Evolutionary conservation across 1,140 invertebrate genomes (phyloP), one percentile per base, ranked within the genome.

Genomic region (Lysiphlebus fabarum): DNA sequence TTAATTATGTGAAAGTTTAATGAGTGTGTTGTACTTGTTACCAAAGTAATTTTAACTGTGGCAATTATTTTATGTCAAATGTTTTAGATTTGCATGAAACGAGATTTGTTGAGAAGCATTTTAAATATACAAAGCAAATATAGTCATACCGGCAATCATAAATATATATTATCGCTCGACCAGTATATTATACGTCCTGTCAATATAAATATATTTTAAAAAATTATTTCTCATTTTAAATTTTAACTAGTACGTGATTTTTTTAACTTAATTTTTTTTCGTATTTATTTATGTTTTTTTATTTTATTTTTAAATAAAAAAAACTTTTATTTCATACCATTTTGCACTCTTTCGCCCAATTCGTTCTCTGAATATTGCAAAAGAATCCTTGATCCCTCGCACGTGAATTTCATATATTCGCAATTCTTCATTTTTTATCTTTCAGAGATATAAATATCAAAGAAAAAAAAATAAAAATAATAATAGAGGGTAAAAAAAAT

Each of bases 151-250:
- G 67, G 69, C 71, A 76, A 75, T 76, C 74, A 75, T 68, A 76
- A 76, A 74, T 69, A 66, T 69, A 66, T 73, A 76, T 76, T 75
- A 75, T 72, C 68, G 70, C 64, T 67, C 69, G 67, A 67, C 60
- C 68, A 65, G 64, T 44, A 47, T 42, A 61, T 66, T 76, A 72
- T 72, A 69, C 67, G 65, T 74, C 72, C 71, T 66, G 72, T 71
- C 17, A 26, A 26, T 26, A 4, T 74, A 68, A 61, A 69, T 4
- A n/a, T n/a, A n/a, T 53, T 69, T 62, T 65, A 65, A 73, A 75
- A 75, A 70, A 65, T 3, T 3, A 7, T 11, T 36, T 11, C 42
- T 33, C 43, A 41, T 11, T 55, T 26, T 4, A 14, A 66, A 62
- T 49, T 68, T 40, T 58, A 58, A 65, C 58, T 53, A 2, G 17